Percentiles rank a stretch among this genome's conserved stretches.
Evolutionary conservation across 2,113 vertebrate genomes (phyloP).

Genomic region (Columba janthina): DNA sequence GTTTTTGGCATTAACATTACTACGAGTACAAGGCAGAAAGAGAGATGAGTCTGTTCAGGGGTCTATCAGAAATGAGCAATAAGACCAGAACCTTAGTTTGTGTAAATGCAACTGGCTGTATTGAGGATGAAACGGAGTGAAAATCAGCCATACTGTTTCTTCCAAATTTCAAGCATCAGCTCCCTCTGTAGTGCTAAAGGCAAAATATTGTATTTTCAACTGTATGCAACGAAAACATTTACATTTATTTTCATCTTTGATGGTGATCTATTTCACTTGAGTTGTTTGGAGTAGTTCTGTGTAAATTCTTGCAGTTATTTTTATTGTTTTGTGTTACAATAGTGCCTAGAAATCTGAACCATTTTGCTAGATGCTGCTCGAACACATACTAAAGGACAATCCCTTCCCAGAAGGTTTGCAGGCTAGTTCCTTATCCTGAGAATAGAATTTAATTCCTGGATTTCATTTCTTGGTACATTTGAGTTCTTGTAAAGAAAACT

Average conservation of each 20-base stretch:
- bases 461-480: conserved; percentile 29
- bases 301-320: conserved; percentile 11
- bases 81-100: background rate
- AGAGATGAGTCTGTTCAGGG: rapidly evolving
- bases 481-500: conserved; percentile 9
- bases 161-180: background rate
- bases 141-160: background rate
- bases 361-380: background rate
- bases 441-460: conserved; percentile 37
- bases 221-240: rapidly evolving
- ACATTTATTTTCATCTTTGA: background rate
- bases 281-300: background rate
- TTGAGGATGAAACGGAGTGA: background rate
- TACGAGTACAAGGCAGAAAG: background rate
- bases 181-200: background rate
- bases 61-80: background rate
- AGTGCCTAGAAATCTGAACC: conserved; percentile 36
- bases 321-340: conserved; percentile 49
- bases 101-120: background rate
- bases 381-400: background rate
- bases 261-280: background rate
- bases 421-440: background rate
- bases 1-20: rapidly evolving
- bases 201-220: background rate
- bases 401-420: conserved; percentile 33